Conservation (phyloP, 2,113 vertebrate species). For the Silurus meridionalis region DNA sequence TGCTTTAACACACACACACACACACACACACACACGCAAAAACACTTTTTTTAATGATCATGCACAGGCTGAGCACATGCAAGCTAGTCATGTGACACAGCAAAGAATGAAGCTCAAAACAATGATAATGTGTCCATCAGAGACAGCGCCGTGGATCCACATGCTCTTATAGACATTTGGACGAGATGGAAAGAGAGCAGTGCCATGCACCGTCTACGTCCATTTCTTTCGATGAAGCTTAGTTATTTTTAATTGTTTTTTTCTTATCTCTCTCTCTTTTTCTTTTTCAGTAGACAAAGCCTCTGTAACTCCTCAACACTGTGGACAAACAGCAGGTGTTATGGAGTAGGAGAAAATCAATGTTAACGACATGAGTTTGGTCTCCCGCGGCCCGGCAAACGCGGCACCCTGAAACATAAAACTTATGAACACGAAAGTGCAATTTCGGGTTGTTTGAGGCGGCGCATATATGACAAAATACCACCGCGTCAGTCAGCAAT, state of each 20-base stretch:
- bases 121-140: constrained; percentile 33
- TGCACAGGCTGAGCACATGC: constrained; percentile 34
- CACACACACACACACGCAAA: not conserved
- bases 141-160: constrained; percentile 21
- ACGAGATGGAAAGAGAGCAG: constrained; percentile 1
- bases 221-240: constrained; percentile 39
- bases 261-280: not conserved
- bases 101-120: not conserved
- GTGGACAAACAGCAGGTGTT: constrained; percentile 43
- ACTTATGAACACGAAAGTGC: not conserved
- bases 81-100: not conserved
- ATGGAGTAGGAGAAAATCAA: constrained; percentile 29
- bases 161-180: constrained; percentile 21
- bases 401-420: constrained; percentile 22
- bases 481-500: not conserved
- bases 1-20: not conserved
- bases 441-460: not conserved
- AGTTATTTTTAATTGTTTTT: not conserved
- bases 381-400: not conserved
- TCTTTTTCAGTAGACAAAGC: not conserved
- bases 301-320: constrained; percentile 12
- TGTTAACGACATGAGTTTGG: constrained; percentile 36
- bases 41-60: constrained; percentile 1
- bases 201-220: constrained; percentile 30
- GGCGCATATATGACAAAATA: not conserved